Percentiles rank a stretch among this genome's conserved stretches.
These are phyloP conservation scores for Fregata magnificens DNA, from an alignment of 2,113 vertebrate species.

Conservation along the genomic window DNA sequence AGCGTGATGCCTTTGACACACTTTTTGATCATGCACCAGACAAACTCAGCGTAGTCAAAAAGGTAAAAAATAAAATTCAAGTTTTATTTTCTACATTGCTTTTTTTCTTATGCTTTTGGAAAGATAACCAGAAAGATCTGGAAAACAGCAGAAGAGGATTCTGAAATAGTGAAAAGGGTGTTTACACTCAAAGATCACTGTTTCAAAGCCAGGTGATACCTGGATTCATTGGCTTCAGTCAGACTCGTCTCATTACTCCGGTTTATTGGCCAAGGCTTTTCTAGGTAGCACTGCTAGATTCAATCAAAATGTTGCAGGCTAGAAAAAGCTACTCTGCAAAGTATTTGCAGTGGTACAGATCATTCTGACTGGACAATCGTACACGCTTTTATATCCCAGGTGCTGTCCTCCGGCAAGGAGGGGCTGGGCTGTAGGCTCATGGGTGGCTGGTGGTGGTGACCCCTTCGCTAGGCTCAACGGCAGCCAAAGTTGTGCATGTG, in stretches of 20 bases:
- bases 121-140: background rate
- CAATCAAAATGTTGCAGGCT: background rate
- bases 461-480: background rate
- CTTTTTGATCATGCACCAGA: constrained; percentile 87
- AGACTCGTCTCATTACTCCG: background rate
- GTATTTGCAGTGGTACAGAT: background rate
- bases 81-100: background rate
- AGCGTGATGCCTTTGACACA: constrained; percentile 87
- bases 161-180: background rate
- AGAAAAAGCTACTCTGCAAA: background rate
- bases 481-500: fast-evolving
- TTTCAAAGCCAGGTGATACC: background rate
- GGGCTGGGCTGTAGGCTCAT: background rate
- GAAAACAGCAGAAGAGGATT: background rate
- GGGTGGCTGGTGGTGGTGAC: fast-evolving
- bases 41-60: constrained; percentile 86
- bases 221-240: background rate
- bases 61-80: constrained; percentile 64
- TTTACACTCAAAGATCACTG: background rate
- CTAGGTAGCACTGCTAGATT: background rate
- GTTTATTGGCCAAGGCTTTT: background rate
- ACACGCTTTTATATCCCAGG: background rate
- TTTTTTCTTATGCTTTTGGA: background rate
- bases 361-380: background rate
- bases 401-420: background rate